These are phyloP conservation scores for Ceramica pisi DNA, from an alignment of 2,888 invertebrate genomes.

Conservation along the genomic window DNA sequence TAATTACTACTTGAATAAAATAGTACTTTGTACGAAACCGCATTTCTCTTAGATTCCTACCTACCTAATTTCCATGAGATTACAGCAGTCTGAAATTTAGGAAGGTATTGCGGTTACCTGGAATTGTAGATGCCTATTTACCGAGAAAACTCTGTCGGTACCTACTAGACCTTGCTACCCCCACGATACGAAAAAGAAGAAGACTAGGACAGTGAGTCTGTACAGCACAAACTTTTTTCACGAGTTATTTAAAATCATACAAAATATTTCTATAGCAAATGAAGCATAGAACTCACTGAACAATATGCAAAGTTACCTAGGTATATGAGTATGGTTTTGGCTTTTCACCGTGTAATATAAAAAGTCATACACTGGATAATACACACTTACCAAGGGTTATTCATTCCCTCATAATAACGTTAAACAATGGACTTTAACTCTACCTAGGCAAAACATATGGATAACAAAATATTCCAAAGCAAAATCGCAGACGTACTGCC, in stretches of 20 bases:
- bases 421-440: constrained; percentile 59
- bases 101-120: constrained; percentile 20
- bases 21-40: constrained; percentile 3
- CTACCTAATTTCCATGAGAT: constrained; percentile 35
- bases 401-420: constrained; percentile 42
- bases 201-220: background rate
- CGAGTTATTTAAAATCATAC: background rate
- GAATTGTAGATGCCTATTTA: constrained; percentile 13
- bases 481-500: constrained; percentile 51
- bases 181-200: too few relatives aligned
- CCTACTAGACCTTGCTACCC: too few relatives aligned
- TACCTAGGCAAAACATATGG: constrained; percentile 44
- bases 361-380: constrained; percentile 28
- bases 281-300: background rate
- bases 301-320: background rate
- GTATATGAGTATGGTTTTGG: background rate
- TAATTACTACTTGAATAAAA: background rate
- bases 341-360: constrained; percentile 5
- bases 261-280: background rate
- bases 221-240: background rate
- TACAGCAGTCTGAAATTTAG: constrained; percentile 16
- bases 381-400: constrained; percentile 29
- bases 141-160: background rate
- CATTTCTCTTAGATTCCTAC: constrained; percentile 14
- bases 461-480: constrained; percentile 59